Base-by-base conservation (phyloP, 2,888 invertebrate species). In the Chorisops tibialis region DNA sequence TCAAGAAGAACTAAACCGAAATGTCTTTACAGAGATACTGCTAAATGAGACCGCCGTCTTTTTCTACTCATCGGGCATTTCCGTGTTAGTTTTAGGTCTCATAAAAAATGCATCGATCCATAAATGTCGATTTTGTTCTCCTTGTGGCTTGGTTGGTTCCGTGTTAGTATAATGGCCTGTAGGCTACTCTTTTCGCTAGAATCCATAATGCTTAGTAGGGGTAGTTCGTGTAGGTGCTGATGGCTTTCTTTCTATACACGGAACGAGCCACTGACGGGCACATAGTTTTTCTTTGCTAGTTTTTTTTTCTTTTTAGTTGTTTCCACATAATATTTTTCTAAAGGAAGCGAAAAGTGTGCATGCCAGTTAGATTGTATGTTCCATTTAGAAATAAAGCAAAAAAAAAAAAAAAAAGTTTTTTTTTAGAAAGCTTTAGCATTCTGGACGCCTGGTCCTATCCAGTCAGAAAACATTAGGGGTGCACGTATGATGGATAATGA, bases 41-140 rank as follows among this genome's bases (percentile, higher is more conserved):
- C 30, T 9, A 30, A 30, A 30, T 30, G 30, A 9, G 30, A 5
- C 30, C 30, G 9, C 30, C 9, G 9, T 30, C 21, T 5, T 47
- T 14, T 47, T 47, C 12, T 47, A 21, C 5, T 16, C 16, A 45
- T 11, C 30, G 48, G 59, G 37, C 59, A 59, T 59, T 59, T 59
- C 65, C 61, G 68, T 65, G 68, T 68, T 67, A 69, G 66, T 56
- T 60, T 14, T 52, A 48, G 54, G 45, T 64, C 64, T 65, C 60
- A 67, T 69, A 56, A 69, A 69, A 68, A 66, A 69, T 69, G 67
- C 67, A 69, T 67, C 64, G 66, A 68, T 66, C 63, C 64, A 47
- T 60, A 67, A 62, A 65, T 52, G 64, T 65, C 61, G 65, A 67
- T 65, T 65, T 62, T 48, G 35, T 59, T 47, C 24, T n/a, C n/a